Base-by-base conservation (phyloP, 2,888 invertebrate species). In the Mythimna pallens region DNA sequence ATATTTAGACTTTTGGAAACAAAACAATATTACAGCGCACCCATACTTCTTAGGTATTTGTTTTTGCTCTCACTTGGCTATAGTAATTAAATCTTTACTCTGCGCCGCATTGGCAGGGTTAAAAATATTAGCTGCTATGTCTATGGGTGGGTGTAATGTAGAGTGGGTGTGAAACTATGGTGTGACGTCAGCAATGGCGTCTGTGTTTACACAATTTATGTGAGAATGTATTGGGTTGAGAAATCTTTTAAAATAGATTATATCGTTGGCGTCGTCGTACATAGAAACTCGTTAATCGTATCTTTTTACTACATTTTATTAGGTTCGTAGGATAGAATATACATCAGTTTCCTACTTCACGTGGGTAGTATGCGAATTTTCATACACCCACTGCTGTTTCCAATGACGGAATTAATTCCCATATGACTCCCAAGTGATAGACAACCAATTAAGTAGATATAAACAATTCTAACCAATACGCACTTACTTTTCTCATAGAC, bases 161-260 rank as follows among this genome's bases (percentile, higher is more conserved):
- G 61, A 59, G 84, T 83, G 81, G 84, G 84, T 34, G 83, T 25
- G 10, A 34, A 73, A 25, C 62, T 68, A 80, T 74, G 74, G 62
- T 68, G 52, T 81, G 75, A 83, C 81, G 80, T 80, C 62, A 50
- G 34, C 34, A 52, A 67, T 65, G 62, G 81, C 74, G 70, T 65
- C 67, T 63, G 59, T 78, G 79, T 80, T 74, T 72, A 73, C 70
- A 80, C 54, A 40, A 63, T 68, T 68, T 34, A 65, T 70, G 54
- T 65, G 68, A 79, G 25, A 79, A 67, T 69, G 57, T 59, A 70
- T 79, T 59, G 25, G 50, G 55, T 59, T 83, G 54, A 34, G 55
- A 68, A 80, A 73, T 68, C 66, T 73, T 80, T 80, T 70, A 57
- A 70, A 83, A 81, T 81, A 80, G 80, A 80, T 36, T 68, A 62